Conservation (phyloP, 2,797 vertebrate genomes). For the Buceros bicornis region DNA sequence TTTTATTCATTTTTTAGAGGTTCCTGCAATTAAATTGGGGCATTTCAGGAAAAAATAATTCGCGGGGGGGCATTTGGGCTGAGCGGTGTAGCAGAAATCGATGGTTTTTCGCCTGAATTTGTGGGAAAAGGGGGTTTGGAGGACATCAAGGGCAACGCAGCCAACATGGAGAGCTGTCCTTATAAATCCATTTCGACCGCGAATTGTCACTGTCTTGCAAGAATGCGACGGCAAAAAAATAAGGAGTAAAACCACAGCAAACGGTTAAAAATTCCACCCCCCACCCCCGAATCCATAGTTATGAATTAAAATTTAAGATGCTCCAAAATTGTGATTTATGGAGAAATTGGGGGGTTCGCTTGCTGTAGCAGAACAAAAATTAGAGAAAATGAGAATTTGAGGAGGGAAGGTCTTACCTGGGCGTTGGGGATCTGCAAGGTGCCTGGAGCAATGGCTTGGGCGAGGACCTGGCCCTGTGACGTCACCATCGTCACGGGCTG, state of each 20-base stretch:
- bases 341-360: fast-evolving
- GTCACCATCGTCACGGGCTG: conserved; percentile 99
- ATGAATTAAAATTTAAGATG: background rate
- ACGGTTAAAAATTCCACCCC: background rate
- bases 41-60: background rate
- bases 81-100: too few relatives aligned
- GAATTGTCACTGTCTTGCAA: background rate
- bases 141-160: fast-evolving
- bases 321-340: background rate
- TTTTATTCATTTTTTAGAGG: background rate
- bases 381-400: fast-evolving
- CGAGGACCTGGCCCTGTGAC: conserved; percentile 97
- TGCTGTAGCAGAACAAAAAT: fast-evolving
- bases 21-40: background rate
- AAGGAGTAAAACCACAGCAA: background rate
- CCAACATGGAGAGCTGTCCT: background rate
- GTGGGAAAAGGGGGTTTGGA: background rate
- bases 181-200: background rate
- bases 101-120: too few relatives aligned
- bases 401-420: conserved; percentile 85
- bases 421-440: conserved; percentile 97
- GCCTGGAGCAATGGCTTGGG: conserved; percentile 93
- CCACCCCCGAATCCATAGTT: too few relatives aligned
- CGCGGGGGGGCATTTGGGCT: background rate
- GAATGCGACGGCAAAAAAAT: fast-evolving